phyloP scores from a whole-genome alignment of 2,797 vertebrate genomes.

The Gymnodraco acuticeps region DNA sequence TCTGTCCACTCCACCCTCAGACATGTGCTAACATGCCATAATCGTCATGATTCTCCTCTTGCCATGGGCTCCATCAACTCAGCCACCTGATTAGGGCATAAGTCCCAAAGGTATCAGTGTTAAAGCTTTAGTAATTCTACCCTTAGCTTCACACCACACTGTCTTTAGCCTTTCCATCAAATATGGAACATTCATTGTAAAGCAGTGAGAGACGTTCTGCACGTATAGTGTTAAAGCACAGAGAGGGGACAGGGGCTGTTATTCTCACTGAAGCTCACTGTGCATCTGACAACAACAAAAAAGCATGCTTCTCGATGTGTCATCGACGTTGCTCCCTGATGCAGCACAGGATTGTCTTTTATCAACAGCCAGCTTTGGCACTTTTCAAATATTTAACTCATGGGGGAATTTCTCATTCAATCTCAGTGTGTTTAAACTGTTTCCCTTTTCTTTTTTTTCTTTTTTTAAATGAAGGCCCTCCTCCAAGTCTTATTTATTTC shows the following conservation, averaged over 20 bases:
- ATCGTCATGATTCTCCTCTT: conserved; percentile 94
- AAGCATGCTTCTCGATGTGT: conserved; percentile 53
- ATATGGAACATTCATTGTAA: conserved; percentile 80
- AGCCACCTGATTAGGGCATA: conserved; percentile 92
- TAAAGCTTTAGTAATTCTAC: conserved; percentile 92
- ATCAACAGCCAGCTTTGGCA: conserved; percentile 73
- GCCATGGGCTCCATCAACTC: conserved; percentile 87
- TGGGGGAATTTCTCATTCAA: conserved; percentile 67
- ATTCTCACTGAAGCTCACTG: conserved; percentile 39
- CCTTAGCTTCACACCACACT: conserved; percentile 88
- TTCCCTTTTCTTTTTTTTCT: conserved; percentile 9
- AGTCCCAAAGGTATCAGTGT: conserved; percentile 90
- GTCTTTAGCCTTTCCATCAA: conserved; percentile 89
- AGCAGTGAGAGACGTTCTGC: conserved; percentile 81
- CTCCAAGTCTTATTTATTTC: conserved; percentile 55
- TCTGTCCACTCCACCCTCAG: conserved; percentile 93
- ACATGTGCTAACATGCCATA: conserved; percentile 98
- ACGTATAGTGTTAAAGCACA: conserved; percentile 9
- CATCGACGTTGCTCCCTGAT: conserved; percentile 51
- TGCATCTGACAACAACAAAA: conserved; percentile 59
- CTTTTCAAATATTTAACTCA: conserved; percentile 71
- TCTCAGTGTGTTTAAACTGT: conserved; percentile 55
- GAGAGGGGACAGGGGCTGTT: conserved; percentile 40
- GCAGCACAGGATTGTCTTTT: conserved; percentile 63
- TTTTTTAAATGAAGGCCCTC: conserved; percentile 16